Percentiles rank a stretch among this genome's conserved stretches.
Evolutionary conservation across 37 sponge, comb jelly and placozoan species (phyloP).

Genomic region (Dysidea cf. avara): DNA sequence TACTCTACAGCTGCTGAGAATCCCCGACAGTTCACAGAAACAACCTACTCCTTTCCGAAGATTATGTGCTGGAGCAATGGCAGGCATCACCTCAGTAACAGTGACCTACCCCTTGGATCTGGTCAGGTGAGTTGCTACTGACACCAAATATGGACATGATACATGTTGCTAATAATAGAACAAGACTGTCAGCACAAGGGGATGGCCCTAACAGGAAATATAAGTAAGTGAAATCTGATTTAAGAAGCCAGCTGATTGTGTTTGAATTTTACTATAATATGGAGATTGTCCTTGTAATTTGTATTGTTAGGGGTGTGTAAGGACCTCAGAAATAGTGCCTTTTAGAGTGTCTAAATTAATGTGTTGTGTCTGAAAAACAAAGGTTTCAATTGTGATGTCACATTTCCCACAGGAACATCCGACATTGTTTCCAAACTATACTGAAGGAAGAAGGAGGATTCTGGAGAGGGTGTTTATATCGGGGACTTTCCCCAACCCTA

Average conservation of each 20-base stretch:
- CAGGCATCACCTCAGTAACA: slow-evolving; percentile 56
- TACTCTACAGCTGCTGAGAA: slow-evolving; percentile 46
- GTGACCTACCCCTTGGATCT: slow-evolving; percentile 76
- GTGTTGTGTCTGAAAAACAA: not conserved
- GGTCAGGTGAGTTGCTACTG: too few relatives aligned
- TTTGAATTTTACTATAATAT: not conserved
- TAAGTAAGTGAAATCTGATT: too few relatives aligned
- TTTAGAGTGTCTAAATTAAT: too few relatives aligned
- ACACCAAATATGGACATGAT: too few relatives aligned
- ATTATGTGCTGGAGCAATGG: slow-evolving; percentile 62
- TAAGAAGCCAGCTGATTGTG: too few relatives aligned
- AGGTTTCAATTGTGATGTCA: not conserved
- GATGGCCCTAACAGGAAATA: slow-evolving; percentile 46
- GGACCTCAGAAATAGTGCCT: too few relatives aligned
- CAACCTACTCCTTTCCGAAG: slow-evolving; percentile 38
- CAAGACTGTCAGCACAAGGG: slow-evolving; percentile 62
- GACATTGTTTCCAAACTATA: slow-evolving; percentile 54
- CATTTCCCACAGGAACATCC: slow-evolving; percentile 47
- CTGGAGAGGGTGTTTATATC: slow-evolving; percentile 53
- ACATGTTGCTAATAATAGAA: too few relatives aligned
- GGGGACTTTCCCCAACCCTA: slow-evolving; percentile 57
- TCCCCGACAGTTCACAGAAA: slow-evolving; percentile 34
- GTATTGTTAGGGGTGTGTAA: not conserved
- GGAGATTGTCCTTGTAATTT: not conserved
- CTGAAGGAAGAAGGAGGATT: slow-evolving; percentile 74